Base-by-base conservation (phyloP, 1,140 invertebrate genomes). In the Tachypleus tridentatus region DNA sequence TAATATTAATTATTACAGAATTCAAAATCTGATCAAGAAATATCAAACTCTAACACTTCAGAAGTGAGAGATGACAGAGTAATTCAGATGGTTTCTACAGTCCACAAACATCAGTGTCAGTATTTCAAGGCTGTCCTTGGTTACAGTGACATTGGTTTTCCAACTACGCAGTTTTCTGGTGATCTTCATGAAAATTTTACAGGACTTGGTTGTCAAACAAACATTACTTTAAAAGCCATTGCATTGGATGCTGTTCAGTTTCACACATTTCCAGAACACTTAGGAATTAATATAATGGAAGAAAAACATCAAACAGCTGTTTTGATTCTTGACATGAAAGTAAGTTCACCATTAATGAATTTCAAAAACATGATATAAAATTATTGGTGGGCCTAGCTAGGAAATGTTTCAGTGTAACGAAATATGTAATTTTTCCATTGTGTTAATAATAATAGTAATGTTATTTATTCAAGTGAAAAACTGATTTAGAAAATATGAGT, bases 321-420 rank as follows among this genome's bases (percentile, higher is more conserved):
- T 60, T 79, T 89, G 49, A 87, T 90, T 69, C 74, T 90, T 62
- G 84, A 90, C 76, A 81, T 82, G 72, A 79, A 82, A 77, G 87
- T 89, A 79, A 77, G 76, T 74, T 60, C 29, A 29, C 29, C 29
- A 29, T 29, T 29, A 29, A 29, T 29, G 29, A 29, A 29, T 29
- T 29, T 29, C 29, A 29, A 29, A 29, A 29, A 29, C 29, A 29
- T 29, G 29, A 29, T 29, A 29, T 29, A 29, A 29, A 29, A 29
- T 29, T 29, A 29, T 29, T 29, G 29, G 29, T 29, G 29, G 29
- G 29, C 29, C 2, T 29, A 29, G 29, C 29, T 29, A 29, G 29
- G 2, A 29, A 29, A 29, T 29, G 29, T 29, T 29, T 29, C 29
- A 29, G 29, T 29, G 29, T 29, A 29, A 29, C 29, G 29, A 29